Base-by-base conservation (phyloP, 2,888 invertebrate genomes). In the Ferrisia virgata region DNA sequence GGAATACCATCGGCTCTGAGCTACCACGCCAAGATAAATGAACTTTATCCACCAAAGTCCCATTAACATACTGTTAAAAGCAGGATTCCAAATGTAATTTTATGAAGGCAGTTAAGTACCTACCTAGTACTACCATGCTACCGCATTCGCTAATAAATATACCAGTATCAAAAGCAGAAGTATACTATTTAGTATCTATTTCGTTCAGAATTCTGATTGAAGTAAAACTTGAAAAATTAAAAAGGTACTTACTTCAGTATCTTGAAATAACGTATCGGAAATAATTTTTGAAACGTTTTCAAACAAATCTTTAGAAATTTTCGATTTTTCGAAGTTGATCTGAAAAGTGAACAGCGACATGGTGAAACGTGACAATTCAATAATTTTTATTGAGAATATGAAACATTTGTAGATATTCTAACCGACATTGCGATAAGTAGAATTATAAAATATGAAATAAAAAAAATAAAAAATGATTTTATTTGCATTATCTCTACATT, bases 321-420 rank as follows among this genome's bases (percentile, higher is more conserved):
- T 40, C 9, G 76, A 83, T 83, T 76, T 72, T 31, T 76, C 76
- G 33, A 83, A 83, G 47, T 83, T 83, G 4, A 83, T 76, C 31
- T 83, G 83, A 0, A 83, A 39, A n/a, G 33, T 83, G 33, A 72
- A 72, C 31, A 83, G 31, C 25, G 83, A 83, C 83, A 83, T 83
- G 13, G 18, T 53, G 18, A 22, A 53, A 22, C 8, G 53, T 53
- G 18, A 2, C 0, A 53, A 53, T 53, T 47, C n/a, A 1, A 58
- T 11, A 22, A 18, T 36, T 64, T 15, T 13, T 28, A 64, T 9
- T 4, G 28, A 64, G 0, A 28, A 31, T 64, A 4, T 11, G 13
- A 58, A 28, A 64, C 15, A 15, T 64, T 28, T 28, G 4, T 11
- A 28, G 5, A 28, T 6, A 28, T 64, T 64, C 4, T 5, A 28